A percentile compares a stretch with the other conserved stretches of the same genome.
Conservation (phyloP, 2,113 vertebrate species). For the Calyptomena viridis region DNA sequence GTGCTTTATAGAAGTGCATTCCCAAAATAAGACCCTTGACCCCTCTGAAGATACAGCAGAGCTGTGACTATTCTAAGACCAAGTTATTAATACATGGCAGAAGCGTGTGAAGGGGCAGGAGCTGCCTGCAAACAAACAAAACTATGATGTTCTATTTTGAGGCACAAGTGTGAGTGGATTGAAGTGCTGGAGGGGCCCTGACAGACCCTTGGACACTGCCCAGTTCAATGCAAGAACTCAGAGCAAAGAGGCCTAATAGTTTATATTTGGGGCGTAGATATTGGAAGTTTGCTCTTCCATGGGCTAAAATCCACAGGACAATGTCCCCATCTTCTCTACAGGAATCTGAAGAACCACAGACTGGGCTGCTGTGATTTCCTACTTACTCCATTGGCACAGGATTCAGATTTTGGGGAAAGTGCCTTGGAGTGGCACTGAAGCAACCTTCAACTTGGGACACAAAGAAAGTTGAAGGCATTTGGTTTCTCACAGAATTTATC, state of each 20-base stretch:
- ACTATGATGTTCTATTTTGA: conserved; percentile 8
- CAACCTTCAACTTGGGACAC: background rate
- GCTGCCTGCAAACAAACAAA: conserved; percentile 37
- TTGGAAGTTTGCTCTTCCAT: background rate
- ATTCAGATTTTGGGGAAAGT: background rate
- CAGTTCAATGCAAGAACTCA: background rate
- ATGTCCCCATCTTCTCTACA: background rate
- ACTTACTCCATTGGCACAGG: rapidly evolving
- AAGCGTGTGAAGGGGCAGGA: conserved; percentile 11
- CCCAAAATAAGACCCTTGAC: background rate
- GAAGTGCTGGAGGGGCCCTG: background rate
- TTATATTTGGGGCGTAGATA: background rate
- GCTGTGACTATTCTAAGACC: background rate
- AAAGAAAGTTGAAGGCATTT: background rate
- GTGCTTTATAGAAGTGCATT: background rate
- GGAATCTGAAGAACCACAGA: background rate
- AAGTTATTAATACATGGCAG: conserved; percentile 33
- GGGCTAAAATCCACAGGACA: background rate
- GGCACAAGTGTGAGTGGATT: conserved; percentile 27
- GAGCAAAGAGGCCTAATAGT: background rate
- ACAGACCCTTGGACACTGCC: conserved; percentile 8
- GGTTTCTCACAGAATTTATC: background rate
- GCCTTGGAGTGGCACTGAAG: background rate
- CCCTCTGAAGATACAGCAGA: background rate
- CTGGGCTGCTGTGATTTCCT: background rate